Percentiles rank a stretch among this genome's conserved stretches.
phyloP scores from a whole-genome alignment of 2,113 vertebrate species.

The Dinomys branickii region DNA sequence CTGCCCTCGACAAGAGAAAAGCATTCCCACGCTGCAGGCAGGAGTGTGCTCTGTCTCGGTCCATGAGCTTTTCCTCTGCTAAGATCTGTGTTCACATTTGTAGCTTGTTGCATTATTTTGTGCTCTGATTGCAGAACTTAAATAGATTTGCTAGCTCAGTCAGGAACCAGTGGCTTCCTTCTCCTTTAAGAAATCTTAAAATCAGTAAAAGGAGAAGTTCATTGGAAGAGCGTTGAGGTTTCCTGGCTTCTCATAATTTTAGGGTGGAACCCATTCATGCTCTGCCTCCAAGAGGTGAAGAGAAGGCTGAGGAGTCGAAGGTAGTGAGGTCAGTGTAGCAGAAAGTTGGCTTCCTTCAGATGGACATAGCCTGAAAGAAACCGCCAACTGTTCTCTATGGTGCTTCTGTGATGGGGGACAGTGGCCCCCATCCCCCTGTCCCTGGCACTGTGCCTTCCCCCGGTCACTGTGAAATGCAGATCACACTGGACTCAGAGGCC shows the following conservation, averaged over 20 bases:
- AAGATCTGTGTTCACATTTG: background rate
- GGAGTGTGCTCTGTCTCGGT: background rate
- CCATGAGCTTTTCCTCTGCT: background rate
- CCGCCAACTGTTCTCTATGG: constrained; percentile 58
- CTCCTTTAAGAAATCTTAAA: constrained; percentile 32
- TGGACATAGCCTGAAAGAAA: constrained; percentile 55
- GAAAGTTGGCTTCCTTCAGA: constrained; percentile 47
- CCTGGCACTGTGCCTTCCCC: constrained; percentile 70
- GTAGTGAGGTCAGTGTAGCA: background rate
- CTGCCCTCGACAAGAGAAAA: background rate
- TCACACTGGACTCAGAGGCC: constrained; percentile 81
- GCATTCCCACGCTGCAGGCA: background rate
- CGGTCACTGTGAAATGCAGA: constrained; percentile 80
- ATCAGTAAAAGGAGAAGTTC: background rate
- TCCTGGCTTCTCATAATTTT: background rate
- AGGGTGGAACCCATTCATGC: background rate
- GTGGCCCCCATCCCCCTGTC: constrained; percentile 59
- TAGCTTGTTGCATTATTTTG: background rate
- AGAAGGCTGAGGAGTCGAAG: background rate
- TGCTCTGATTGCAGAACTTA: background rate
- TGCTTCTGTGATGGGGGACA: constrained; percentile 74
- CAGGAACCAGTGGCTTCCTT: constrained; percentile 54
- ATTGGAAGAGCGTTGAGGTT: background rate
- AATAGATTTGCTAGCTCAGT: background rate
- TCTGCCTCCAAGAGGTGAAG: background rate